A percentile compares a stretch with the other conserved stretches of the same genome.
These are phyloP conservation scores for Australoheros facetus DNA, from an alignment of 2,797 vertebrate genomes.

Conservation along the genomic window DNA sequence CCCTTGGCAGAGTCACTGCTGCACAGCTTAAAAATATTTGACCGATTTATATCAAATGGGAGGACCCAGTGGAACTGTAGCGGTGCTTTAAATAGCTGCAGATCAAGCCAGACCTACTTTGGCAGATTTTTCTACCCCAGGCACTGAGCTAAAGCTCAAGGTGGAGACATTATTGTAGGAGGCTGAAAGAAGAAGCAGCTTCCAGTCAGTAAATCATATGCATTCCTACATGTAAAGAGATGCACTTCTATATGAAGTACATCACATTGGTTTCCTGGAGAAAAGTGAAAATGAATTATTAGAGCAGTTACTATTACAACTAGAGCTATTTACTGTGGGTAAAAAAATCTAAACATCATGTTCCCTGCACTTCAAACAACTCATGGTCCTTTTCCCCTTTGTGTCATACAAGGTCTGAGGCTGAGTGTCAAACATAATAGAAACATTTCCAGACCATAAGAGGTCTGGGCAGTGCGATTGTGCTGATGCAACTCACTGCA, in stretches of 20 bases:
- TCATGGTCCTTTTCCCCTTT: background rate
- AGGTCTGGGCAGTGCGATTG: constrained; percentile 37
- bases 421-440: constrained; percentile 36
- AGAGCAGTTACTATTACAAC: background rate
- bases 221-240: constrained; percentile 27
- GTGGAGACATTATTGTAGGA: constrained; percentile 33
- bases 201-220: constrained; percentile 25
- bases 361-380: constrained; percentile 16
- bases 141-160: constrained; percentile 42
- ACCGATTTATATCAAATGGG: constrained; percentile 61
- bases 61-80: constrained; percentile 56
- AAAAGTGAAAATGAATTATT: background rate
- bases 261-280: background rate
- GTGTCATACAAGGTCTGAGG: constrained; percentile 35
- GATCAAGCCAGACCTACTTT: constrained; percentile 72
- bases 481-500: constrained; percentile 25
- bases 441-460: constrained; percentile 67
- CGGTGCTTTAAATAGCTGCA: constrained; percentile 70
- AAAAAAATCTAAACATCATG: background rate
- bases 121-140: constrained; percentile 41
- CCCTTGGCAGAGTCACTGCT: constrained; percentile 23
- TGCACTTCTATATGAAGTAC: background rate
- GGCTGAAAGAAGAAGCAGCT: constrained; percentile 21
- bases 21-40: constrained; percentile 60
- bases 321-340: background rate